Base-by-base conservation (phyloP, 1,140 invertebrate genomes). In the Brachionus rotundiformis region DNA sequence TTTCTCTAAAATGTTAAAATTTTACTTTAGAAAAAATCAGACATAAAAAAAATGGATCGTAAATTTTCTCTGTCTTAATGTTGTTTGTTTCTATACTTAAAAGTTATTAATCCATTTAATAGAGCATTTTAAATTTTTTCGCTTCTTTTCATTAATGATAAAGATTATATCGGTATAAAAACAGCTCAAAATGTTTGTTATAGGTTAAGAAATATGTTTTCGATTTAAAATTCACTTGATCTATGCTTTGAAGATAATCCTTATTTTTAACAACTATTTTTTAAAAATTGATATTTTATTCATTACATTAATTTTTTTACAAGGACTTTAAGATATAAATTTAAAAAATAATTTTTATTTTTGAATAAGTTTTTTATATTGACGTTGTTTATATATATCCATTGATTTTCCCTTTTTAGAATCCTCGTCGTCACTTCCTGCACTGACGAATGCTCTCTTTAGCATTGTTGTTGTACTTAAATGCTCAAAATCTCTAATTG, bases 341-440 rank as follows among this genome's bases (percentile, higher is more conserved):
- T 7, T 71, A 39, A 13, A 71, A 71, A 68, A 63, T 11, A 36
- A 19, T 5, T 6, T 73, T 79, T 63, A 79, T 79, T 79, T 79
- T 79, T 79, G 76, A 59, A 79, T 79, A 23, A 79, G 47, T 79
- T 79, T 79, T 79, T 79, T 79, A 41, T 59, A 79, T 79, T 79
- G 76, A 27, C 76, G 76, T 59, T 79, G 47, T 59, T 79, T 79
- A 41, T 79, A 79, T 13, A 79, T 63, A 19, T 79, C 76, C 76
- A 79, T 79, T 27, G 76, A 59, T 36, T 79, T 79, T 29, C 16
- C 44, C 27, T 79, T 54, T 41, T 79, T 79, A 3, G 47, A n/a
- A 31, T 79, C 76, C 59, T 79, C 76, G 41, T 79, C 76, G 16
- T 79, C 76, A 39, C 76, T 79, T 11, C 31, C 76, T 8, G 44